These are phyloP conservation scores for Sardina pilchardus DNA, from an alignment of 2,113 vertebrate genomes.

Conservation along the genomic window DNA sequence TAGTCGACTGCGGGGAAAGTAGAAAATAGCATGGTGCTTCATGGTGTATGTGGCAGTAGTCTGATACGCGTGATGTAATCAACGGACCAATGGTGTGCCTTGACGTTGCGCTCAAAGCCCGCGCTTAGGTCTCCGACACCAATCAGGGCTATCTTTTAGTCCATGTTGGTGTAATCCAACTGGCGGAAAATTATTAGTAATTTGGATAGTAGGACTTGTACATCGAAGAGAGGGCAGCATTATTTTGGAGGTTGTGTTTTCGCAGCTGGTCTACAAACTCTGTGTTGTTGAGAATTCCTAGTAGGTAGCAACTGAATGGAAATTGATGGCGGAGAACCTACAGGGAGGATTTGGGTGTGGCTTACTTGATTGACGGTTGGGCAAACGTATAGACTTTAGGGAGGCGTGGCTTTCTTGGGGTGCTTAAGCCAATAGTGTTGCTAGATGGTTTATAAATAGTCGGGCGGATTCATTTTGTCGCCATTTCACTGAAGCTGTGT, in stretches of 20 bases:
- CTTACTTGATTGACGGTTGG: conserved; percentile 39
- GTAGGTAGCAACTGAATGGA: conserved; percentile 25
- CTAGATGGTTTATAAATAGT: conserved; percentile 63
- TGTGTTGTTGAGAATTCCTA: background rate
- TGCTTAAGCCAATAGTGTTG: conserved; percentile 60
- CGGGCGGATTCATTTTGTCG: conserved; percentile 67
- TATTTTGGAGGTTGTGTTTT: background rate
- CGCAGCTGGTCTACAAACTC: background rate
- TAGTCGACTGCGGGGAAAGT: conserved; percentile 51
- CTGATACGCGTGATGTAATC: conserved; percentile 50
- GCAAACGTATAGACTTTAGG: conserved; percentile 45
- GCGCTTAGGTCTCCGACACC: conserved; percentile 58
- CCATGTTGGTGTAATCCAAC: conserved; percentile 66
- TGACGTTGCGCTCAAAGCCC: conserved; percentile 53
- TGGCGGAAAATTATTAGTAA: background rate
- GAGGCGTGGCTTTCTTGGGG: conserved; percentile 48
- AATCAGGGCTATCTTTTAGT: conserved; percentile 53
- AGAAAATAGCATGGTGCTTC: conserved; percentile 17
- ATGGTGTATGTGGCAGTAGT: conserved; percentile 37
- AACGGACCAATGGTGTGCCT: conserved; percentile 60
- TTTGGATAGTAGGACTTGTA: background rate
- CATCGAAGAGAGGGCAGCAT: background rate
- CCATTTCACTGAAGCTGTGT: conserved; percentile 75
- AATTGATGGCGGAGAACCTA: background rate
- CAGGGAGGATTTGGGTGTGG: background rate